Evolutionary conservation across 2,797 vertebrate species (phyloP), one percentile per base, ranked within the genome.

Genomic region (Chaunax sp.): DNA sequence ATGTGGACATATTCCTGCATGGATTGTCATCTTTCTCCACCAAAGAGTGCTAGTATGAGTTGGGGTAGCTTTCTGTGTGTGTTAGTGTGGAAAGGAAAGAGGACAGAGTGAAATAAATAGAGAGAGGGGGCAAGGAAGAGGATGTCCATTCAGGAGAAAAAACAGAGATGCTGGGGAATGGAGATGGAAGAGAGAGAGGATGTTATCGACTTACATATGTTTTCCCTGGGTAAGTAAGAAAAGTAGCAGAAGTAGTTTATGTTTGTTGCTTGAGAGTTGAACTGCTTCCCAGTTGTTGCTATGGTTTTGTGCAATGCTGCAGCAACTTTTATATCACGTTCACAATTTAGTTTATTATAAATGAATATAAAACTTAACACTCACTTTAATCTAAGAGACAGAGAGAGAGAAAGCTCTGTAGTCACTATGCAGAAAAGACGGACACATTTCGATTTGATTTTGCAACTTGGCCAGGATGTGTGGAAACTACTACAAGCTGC

Each of bases 11-110:
- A 73, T 85, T 86, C 83, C 84, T 86, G 74, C 69, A 80, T 70
- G 86, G 85, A 89, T 88, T 86, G 83, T 88, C 81, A 12, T 80
- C 83, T 75, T 82, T 82, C 82, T 84, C 82, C 79, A 83, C 77
- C 80, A 65, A 65, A 84, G 64, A 81, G 78, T 80, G 84, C 69
- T 78, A 12, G 47, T 12, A 61, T 78, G 77, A 81, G 60, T 59
- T 54, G 35, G 76, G 38, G 49, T 43, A 6, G 38, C 14, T 37
- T 12, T 37, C 11, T 37, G 66, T 49, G 61, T 49, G 54, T 45
- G 20, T n/a, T 2, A 2, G 37, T 57, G 60, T 69, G 6, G 11
- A 18, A 18, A 7, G 37, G 30, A 41, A 46, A 44, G 52, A 67
- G 35, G 47, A 53, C 23, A 62, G 41, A 52, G 49, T 59, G 41